A percentile compares a stretch with the other conserved stretches of the same genome.
phyloP scores from a whole-genome alignment of 2,113 vertebrate genomes.

The Cottus gobio region DNA sequence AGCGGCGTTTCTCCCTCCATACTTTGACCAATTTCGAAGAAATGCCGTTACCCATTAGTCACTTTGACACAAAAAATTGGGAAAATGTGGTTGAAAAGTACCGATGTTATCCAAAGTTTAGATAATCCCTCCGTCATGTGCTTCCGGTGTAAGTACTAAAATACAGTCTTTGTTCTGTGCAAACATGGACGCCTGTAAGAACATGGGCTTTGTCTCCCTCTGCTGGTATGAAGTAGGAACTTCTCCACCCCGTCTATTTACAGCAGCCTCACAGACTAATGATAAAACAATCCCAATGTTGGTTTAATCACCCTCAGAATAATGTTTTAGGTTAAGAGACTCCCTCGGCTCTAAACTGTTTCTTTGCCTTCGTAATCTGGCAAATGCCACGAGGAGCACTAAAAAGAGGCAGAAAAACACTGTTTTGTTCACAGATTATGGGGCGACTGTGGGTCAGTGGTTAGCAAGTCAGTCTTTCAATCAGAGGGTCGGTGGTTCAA shows the following conservation, averaged over 20 bases:
- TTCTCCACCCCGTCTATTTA: not conserved
- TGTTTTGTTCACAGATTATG: not conserved
- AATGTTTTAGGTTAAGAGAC: not conserved
- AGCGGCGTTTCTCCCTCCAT: not conserved
- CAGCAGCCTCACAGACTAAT: not conserved
- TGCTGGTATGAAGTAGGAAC: not conserved
- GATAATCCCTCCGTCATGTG: not conserved
- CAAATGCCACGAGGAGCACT: not conserved
- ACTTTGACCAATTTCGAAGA: not conserved
- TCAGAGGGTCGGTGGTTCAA: too few species aligned
- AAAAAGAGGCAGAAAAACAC: not conserved
- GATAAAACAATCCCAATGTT: not conserved
- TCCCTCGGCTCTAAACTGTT: not conserved
- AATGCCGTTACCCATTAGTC: too few species aligned
- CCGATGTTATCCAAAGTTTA: not conserved
- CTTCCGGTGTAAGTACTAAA: not conserved
- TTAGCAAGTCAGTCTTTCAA: too few species aligned
- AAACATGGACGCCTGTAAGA: not conserved
- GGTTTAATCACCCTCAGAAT: not conserved
- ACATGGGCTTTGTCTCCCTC: conserved; percentile 5
- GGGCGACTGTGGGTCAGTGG: too few species aligned
- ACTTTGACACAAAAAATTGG: too few species aligned
- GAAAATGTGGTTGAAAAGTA: not conserved
- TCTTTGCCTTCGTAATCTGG: not conserved
- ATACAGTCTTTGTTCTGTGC: not conserved